phyloP scores from a whole-genome alignment of 2,113 vertebrate genomes.

The Sphaerodactylus townsendi region DNA sequence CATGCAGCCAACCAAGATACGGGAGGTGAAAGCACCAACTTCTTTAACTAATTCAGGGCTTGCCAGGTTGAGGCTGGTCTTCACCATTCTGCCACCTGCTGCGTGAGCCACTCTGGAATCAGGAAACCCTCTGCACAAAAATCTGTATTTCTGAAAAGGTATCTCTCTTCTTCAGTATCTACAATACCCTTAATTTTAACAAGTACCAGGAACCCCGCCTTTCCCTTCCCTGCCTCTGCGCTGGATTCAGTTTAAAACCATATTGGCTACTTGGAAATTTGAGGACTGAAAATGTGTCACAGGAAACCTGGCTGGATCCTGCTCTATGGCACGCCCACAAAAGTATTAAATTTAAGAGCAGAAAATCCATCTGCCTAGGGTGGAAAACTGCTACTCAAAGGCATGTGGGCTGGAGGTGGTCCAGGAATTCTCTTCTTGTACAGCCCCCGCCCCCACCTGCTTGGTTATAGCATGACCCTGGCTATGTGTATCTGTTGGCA shows the following conservation, averaged over 20 bases:
- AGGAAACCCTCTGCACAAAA: not conserved
- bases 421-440: not conserved
- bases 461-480: too few species aligned
- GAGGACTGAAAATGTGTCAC: not conserved
- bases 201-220: accelerated
- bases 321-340: not conserved
- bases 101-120: not conserved
- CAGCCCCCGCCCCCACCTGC: not conserved
- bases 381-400: not conserved
- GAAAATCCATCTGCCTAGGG: not conserved
- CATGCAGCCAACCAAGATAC: not conserved
- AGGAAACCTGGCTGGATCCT: not conserved
- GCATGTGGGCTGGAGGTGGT: not conserved
- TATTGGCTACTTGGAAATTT: not conserved
- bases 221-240: not conserved
- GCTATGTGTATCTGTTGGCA: not conserved
- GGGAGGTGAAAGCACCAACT: not conserved
- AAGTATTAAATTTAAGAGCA: not conserved
- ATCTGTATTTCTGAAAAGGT: not conserved
- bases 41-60: not conserved
- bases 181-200: not conserved
- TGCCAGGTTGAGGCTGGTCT: not conserved
- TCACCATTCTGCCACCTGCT: not conserved
- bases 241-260: not conserved
- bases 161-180: not conserved